These are phyloP conservation scores for Galerucella nymphaeae DNA, from an alignment of 2,888 invertebrate genomes.

Conservation along the genomic window DNA sequence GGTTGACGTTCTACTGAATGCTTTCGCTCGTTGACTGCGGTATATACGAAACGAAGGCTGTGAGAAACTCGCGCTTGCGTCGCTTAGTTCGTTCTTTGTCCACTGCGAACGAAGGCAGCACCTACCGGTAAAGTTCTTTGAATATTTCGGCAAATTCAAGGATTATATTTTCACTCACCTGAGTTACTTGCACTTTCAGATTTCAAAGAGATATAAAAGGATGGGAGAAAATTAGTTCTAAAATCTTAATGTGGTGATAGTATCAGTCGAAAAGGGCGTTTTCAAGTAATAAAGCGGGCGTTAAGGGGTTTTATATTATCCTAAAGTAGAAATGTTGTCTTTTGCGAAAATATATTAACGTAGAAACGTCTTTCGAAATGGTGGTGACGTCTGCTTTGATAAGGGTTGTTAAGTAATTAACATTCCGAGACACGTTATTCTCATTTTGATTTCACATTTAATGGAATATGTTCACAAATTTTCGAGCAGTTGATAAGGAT, in stretches of 20 bases:
- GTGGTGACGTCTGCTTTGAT: constrained; percentile 37
- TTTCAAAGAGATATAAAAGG: constrained; percentile 39
- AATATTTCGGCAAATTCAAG: constrained; percentile 27
- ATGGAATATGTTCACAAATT: constrained; percentile 27
- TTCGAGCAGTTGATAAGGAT: constrained; percentile 10
- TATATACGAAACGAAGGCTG: constrained; percentile 37
- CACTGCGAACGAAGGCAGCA: constrained; percentile 30
- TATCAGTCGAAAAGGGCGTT: constrained; percentile 32
- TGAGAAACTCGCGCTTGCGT: constrained; percentile 27
- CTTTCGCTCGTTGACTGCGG: constrained; percentile 37
- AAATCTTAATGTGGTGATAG: constrained; percentile 42
- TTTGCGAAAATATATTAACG: constrained; percentile 22
- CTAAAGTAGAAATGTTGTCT: constrained; percentile 20
- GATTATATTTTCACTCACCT: constrained; percentile 41
- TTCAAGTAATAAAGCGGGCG: constrained; percentile 21
- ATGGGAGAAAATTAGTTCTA: constrained; percentile 44
- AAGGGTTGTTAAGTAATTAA: constrained; percentile 38
- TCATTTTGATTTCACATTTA: constrained; percentile 28
- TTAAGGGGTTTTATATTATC: constrained; percentile 25
- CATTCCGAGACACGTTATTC: constrained; percentile 27
- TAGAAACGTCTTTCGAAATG: constrained; percentile 28
- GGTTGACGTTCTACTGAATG: constrained; percentile 49
- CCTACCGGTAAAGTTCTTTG: constrained; percentile 28
- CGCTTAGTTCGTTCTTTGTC: constrained; percentile 23
- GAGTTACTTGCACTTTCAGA: constrained; percentile 43